A percentile compares a stretch with the other conserved stretches of the same genome.
These are phyloP conservation scores for Apotomis betuletana DNA, from an alignment of 2,888 invertebrate genomes.

Conservation along the genomic window DNA sequence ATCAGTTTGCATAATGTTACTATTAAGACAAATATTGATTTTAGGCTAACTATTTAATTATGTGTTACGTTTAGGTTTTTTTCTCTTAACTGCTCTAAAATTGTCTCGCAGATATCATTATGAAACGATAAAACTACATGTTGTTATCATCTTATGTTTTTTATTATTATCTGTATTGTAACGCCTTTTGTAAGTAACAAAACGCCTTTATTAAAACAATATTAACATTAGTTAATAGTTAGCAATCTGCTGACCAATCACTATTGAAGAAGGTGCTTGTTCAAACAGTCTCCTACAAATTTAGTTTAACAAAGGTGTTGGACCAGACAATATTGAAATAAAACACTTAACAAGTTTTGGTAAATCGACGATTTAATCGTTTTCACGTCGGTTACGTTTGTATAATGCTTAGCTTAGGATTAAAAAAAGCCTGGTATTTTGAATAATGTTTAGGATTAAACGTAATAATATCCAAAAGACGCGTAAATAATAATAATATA, in stretches of 20 bases:
- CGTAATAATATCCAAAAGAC: not conserved
- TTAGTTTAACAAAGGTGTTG: constrained; percentile 24
- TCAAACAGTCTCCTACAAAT: constrained; percentile 29
- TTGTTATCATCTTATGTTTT: too few species aligned
- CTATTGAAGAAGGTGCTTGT: constrained; percentile 19
- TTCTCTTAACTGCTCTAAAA: too few species aligned
- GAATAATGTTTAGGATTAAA: not conserved
- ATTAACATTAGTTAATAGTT: constrained; percentile 23
- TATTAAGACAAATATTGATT: not conserved
- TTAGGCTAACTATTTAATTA: too few species aligned
- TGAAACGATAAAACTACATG: too few species aligned
- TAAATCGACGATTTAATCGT: constrained; percentile 24
- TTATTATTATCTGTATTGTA: too few species aligned
- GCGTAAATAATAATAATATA: too few species aligned
- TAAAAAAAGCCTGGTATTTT: not conserved
- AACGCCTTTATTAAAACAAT: constrained; percentile 21
- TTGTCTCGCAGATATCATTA: too few species aligned
- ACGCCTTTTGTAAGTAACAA: not conserved
- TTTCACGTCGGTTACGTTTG: constrained; percentile 1
- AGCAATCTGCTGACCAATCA: constrained; percentile 25
- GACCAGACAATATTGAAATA: constrained; percentile 19
- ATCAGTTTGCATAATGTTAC: not conserved
- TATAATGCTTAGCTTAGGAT: not conserved
- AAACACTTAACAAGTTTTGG: constrained; percentile 14
- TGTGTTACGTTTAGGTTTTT: too few species aligned